Conservation (phyloP, 2,888 invertebrate species). For the Sialis lutaria region DNA sequence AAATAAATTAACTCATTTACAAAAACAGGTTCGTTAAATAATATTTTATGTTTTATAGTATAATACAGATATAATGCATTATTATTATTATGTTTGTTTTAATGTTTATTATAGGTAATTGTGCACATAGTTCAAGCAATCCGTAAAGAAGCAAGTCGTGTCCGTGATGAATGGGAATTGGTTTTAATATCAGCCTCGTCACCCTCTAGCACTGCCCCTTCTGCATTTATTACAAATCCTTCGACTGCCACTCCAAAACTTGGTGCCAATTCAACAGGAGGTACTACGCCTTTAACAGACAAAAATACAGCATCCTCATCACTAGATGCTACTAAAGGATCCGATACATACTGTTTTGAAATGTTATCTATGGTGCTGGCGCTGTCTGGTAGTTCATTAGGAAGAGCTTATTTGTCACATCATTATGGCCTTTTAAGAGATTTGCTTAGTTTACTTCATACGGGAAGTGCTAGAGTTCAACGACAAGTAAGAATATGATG, state of each 20-base stretch:
- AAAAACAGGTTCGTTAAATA: slow-evolving; percentile 54
- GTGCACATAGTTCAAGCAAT: slow-evolving; percentile 84
- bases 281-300: slow-evolving; percentile 19
- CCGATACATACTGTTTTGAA: slow-evolving; percentile 94
- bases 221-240: slow-evolving; percentile 8
- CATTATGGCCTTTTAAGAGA: slow-evolving; percentile 73
- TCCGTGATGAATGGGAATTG: slow-evolving; percentile 84
- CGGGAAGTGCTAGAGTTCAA: slow-evolving; percentile 87
- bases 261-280: slow-evolving; percentile 12
- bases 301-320: slow-evolving; percentile 13
- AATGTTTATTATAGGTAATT: slow-evolving; percentile 41
- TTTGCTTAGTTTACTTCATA: slow-evolving; percentile 72
- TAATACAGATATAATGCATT: too few species aligned
- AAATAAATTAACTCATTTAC: slow-evolving; percentile 81
- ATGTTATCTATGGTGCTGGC: slow-evolving; percentile 92
- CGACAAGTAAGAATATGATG: slow-evolving; percentile 47
- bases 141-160: slow-evolving; percentile 67
- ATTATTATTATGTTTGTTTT: too few species aligned
- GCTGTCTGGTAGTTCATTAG: slow-evolving; percentile 81
- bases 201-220: slow-evolving; percentile 14
- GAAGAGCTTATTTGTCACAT: slow-evolving; percentile 76
- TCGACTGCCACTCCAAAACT: slow-evolving; percentile 19
- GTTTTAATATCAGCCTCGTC: slow-evolving; percentile 31
- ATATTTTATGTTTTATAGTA: too few species aligned
- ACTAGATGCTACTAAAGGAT: slow-evolving; percentile 30